Evolutionary conservation across 1,140 invertebrate species (phyloP), one percentile per base, ranked within the genome.

Genomic region (Panulirus ornatus): DNA sequence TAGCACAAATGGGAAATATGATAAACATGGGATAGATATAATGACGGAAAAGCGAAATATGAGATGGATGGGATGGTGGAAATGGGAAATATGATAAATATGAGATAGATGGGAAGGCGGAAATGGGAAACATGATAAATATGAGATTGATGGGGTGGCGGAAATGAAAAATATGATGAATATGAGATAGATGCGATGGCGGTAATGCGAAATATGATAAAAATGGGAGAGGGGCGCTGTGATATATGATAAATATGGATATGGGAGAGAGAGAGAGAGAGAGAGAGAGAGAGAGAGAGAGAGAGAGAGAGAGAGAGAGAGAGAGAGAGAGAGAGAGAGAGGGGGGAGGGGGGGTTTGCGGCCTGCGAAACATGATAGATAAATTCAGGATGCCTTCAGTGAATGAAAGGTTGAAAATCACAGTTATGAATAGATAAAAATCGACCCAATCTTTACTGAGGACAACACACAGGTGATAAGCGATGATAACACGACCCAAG

Each of bases 301-400:
- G 40, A n/a, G 76, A 3, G n/a, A 2, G 22, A 34, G 47, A 34
- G 27, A 75, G 36, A 30, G 71, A 40, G 36, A 40, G 71, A 16
- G 36, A 40, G 71, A 5, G 27, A 75, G 71, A 16, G 71, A 75
- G 51, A 58, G 51, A 58, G 51, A 58, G 51, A 58, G 51, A 58
- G 70, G 30, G 70, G 5, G 30, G 38, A 30, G 34, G 38, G 38
- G 30, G 38, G 73, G n/a, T n/a, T n/a, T n/a, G n/a, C n/a, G n/a
- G n/a, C n/a, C n/a, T n/a, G n/a, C n/a, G n/a, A n/a, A n/a, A n/a
- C n/a, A n/a, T n/a, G n/a, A n/a, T n/a, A n/a, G n/a, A n/a, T n/a
- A n/a, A n/a, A n/a, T n/a, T n/a, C n/a, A n/a, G n/a, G n/a, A n/a
- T n/a, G n/a, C n/a, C n/a, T n/a, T n/a, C n/a, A n/a, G n/a, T n/a